These are phyloP conservation scores for Sphaeridia pumilis DNA, from an alignment of 2,888 invertebrate genomes.

Conservation along the genomic window DNA sequence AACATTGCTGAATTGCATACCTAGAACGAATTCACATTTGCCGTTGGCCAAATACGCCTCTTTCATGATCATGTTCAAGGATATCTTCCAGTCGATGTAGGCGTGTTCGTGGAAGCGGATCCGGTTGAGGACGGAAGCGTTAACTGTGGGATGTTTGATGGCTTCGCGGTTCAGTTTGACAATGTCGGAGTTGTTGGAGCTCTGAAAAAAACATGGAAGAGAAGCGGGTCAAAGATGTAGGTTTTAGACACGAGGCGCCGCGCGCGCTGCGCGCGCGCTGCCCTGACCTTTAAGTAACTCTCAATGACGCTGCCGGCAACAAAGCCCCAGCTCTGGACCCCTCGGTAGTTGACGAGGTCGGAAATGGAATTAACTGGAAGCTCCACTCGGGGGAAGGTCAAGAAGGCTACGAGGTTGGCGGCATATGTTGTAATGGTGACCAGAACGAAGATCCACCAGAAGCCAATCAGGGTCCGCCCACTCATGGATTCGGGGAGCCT, in stretches of 20 bases:
- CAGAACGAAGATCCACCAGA: constrained; percentile 86
- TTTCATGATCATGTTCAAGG: constrained; percentile 60
- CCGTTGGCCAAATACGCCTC: constrained; percentile 54
- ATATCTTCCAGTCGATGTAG: constrained; percentile 69
- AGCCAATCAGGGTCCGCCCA: constrained; percentile 69
- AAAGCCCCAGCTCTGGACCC: constrained; percentile 60
- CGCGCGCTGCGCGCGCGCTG: too few species aligned
- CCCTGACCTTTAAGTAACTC: constrained; percentile 47
- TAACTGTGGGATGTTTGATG: constrained; percentile 43
- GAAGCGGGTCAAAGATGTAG: too few species aligned
- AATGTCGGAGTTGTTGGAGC: constrained; percentile 51
- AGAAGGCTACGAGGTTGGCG: constrained; percentile 80
- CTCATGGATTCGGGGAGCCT: constrained; percentile 74
- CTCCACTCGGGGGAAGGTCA: constrained; percentile 78
- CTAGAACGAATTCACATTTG: constrained; percentile 61
- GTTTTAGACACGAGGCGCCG: too few species aligned
- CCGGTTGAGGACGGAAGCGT: constrained; percentile 44
- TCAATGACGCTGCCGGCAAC: constrained; percentile 63
- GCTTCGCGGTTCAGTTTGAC: constrained; percentile 49
- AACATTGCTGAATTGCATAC: too few species aligned
- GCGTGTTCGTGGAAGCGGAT: constrained; percentile 58
- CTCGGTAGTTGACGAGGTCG: constrained; percentile 47
- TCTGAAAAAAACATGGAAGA: too few species aligned
- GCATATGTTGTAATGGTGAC: constrained; percentile 84
- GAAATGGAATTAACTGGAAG: constrained; percentile 55